Evolutionary conservation across 2,888 invertebrate species (phyloP), one percentile per base, ranked within the genome.

Genomic region (Pterostichus madidus): DNA sequence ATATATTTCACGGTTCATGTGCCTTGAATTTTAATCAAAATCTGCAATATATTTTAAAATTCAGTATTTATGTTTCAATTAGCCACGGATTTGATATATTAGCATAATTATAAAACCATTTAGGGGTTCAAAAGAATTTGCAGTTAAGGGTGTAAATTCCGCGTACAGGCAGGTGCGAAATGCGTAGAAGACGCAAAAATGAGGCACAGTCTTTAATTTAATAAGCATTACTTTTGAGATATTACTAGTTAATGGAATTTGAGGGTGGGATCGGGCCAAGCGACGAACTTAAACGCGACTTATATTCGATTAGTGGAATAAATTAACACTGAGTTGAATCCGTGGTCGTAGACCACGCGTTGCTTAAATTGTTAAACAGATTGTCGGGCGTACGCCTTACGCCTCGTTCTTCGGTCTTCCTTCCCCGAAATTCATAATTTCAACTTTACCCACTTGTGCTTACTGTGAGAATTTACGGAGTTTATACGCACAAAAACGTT

Each of bases 221-320:
- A 73, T 46, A 39, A 15, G 15, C 73, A 73, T 73, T 76, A 52
- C 76, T 31, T 76, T 52, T 76, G 52, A 31, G 53, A 76, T 76
- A 52, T 76, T 76, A 52, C 76, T 61, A 31, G 13, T 64, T 61
- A 79, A 79, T 79, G 79, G 46, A 46, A 79, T 79, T 64, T 79
- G 44, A 79, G 46, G 44, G 61, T 64, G 64, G 46, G 52, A 31
- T 52, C 53, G 24, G 59, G 31, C 52, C 35, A 77, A 56, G 56
- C 35, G 44, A 39, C 17, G 61, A 46, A 79, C 64, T 31, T 79
- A 79, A 79, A 44, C 79, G 49, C 61, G 49, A 39, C 49, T 79
- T 79, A 49, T 64, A 79, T 79, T 79, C 79, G 79, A 79, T 79
- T 79, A 79, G 64, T 59, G 11, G 79, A 61, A 61, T 79, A 79